A percentile compares a stretch with the other conserved stretches of the same genome.
These are phyloP conservation scores for Argya squamiceps DNA, from an alignment of 2,797 vertebrate species.

Conservation along the genomic window DNA sequence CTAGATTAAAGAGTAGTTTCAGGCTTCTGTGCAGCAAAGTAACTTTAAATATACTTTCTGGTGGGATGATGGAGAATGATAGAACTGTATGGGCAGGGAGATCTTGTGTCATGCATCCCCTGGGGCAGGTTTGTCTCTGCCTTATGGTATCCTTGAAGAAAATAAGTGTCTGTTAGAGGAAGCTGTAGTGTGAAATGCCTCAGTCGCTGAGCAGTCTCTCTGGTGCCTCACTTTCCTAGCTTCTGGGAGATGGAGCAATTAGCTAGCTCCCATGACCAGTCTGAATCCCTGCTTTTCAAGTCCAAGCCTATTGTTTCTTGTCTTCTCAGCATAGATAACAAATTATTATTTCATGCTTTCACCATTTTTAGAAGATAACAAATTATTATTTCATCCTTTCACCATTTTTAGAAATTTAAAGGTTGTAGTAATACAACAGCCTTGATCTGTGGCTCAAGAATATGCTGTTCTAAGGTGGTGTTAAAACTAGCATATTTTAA, in stretches of 20 bases:
- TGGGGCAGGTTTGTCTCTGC: background rate
- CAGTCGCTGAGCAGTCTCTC: background rate
- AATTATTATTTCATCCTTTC: background rate
- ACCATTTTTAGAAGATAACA: no score
- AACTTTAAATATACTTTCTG: background rate
- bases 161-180: background rate
- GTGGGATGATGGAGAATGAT: background rate
- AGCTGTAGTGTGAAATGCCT: background rate
- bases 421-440: background rate
- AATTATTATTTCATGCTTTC: background rate
- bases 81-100: background rate
- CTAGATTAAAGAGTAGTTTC: background rate
- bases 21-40: background rate
- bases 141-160: background rate
- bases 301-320: background rate
- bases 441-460: background rate
- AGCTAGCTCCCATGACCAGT: background rate
- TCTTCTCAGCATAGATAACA: accelerated
- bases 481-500: background rate
- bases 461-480: background rate
- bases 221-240: background rate
- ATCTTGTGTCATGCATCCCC: background rate
- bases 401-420: background rate
- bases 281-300: background rate
- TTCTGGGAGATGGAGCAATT: background rate